phyloP scores from a whole-genome alignment of 2,113 vertebrate species.

The Megaleporinus macrocephalus region DNA sequence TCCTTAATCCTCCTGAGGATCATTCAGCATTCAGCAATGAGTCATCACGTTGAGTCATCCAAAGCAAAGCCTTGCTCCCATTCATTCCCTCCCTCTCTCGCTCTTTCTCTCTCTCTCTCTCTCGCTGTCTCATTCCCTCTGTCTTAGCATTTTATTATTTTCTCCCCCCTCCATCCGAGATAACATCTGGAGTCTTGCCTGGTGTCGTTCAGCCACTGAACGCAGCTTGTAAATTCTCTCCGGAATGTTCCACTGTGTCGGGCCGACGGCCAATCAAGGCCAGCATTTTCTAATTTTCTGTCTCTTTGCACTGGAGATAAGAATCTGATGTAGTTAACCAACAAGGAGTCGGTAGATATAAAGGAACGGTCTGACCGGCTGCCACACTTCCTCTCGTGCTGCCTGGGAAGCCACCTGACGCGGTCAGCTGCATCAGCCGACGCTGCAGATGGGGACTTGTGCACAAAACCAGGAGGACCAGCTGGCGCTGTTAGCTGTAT shows the following conservation, averaged over 20 bases:
- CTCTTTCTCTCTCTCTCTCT: background rate
- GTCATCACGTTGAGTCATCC: slow-evolving; percentile 42
- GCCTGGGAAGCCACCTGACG: too few species aligned
- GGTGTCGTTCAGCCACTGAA: slow-evolving; percentile 5
- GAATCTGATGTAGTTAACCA: too few species aligned
- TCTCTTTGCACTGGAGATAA: too few species aligned
- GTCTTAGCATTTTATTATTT: slow-evolving; percentile 9
- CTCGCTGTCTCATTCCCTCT: background rate
- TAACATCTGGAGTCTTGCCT: slow-evolving; percentile 21
- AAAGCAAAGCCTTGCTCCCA: background rate
- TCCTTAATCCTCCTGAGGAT: slow-evolving; percentile 22
- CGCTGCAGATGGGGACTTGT: too few species aligned
- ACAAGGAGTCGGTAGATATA: too few species aligned
- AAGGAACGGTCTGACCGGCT: too few species aligned
- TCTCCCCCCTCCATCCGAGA: background rate
- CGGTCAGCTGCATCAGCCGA: too few species aligned
- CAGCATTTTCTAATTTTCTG: too few species aligned
- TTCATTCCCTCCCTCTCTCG: background rate
- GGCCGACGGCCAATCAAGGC: background rate
- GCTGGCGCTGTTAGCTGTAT: too few species aligned
- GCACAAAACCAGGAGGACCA: too few species aligned
- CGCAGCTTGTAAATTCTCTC: background rate
- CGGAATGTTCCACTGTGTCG: background rate
- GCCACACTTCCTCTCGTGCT: too few species aligned
- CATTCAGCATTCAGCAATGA: slow-evolving; percentile 34